These are phyloP conservation scores for Andrena flavipes DNA, from an alignment of 2,888 invertebrate genomes.

Conservation along the genomic window DNA sequence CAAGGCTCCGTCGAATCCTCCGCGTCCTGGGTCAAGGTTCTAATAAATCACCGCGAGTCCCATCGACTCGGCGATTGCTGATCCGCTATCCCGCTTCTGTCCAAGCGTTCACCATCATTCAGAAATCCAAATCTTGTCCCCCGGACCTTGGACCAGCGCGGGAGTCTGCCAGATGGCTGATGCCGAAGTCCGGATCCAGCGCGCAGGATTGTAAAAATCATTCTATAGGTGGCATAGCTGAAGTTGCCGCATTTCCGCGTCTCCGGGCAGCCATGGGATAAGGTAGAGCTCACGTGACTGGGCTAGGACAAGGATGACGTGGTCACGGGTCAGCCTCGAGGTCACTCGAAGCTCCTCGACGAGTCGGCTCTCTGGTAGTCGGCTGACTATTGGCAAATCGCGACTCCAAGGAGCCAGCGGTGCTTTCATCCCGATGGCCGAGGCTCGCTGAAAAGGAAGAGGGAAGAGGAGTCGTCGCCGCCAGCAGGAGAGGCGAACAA, in stretches of 20 bases:
- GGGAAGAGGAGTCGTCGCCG: constrained; percentile 26
- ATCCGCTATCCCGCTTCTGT: no score
- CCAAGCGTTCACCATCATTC: no score
- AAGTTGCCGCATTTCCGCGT: constrained; percentile 43
- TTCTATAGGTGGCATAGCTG: not conserved
- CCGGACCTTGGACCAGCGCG: not conserved
- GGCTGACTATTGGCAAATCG: constrained; percentile 61
- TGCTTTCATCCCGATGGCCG: constrained; percentile 32
- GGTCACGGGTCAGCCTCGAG: constrained; percentile 61
- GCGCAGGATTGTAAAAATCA: constrained; percentile 6
- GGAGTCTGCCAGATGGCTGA: not conserved
- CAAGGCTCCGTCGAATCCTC: constrained; percentile 21
- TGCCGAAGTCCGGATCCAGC: not conserved
- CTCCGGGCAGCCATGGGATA: constrained; percentile 32
- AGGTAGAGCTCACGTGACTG: constrained; percentile 55
- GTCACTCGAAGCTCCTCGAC: constrained; percentile 30
- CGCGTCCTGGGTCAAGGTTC: constrained; percentile 51
- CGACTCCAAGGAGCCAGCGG: constrained; percentile 50
- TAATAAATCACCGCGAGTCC: constrained; percentile 17
- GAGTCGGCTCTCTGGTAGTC: constrained; percentile 22
- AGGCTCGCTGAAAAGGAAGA: constrained; percentile 14
- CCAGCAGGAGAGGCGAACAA: constrained; percentile 71
- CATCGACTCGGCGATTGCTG: not conserved
- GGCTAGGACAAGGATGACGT: constrained; percentile 64
- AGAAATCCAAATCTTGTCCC: not conserved